A percentile compares a stretch with the other conserved stretches of the same genome.
phyloP scores from a whole-genome alignment of 1,140 invertebrate species.

The Ericerus pela region DNA sequence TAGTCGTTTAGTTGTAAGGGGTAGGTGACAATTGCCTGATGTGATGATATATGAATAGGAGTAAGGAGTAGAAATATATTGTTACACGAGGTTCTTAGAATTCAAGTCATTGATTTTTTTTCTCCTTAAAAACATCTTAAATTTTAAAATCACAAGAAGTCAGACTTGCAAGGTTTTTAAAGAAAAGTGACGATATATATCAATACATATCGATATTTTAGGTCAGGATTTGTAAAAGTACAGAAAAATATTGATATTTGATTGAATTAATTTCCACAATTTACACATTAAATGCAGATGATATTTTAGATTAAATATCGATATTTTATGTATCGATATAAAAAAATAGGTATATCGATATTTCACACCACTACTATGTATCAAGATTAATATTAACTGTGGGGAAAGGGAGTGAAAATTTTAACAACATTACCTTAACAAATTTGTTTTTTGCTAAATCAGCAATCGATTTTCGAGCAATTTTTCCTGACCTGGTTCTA shows the following conservation, averaged over 20 bases:
- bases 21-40: not conserved
- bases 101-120: not conserved
- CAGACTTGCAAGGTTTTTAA: too few species aligned
- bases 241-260: too few species aligned
- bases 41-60: not conserved
- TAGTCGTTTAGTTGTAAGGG: too few species aligned
- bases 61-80: not conserved
- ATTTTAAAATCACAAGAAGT: not conserved
- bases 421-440: conserved; percentile 41
- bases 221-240: not conserved
- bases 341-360: not conserved
- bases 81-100: not conserved
- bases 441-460: conserved; percentile 62
- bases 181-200: too few species aligned
- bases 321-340: not conserved
- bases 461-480: conserved; percentile 67
- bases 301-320: too few species aligned
- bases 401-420: not conserved
- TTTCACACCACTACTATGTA: not conserved
- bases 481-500: conserved; percentile 59
- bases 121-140: not conserved
- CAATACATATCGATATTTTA: not conserved
- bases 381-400: not conserved
- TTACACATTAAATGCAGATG: not conserved
- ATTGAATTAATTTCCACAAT: too few species aligned